These are phyloP conservation scores for Drosophila greeni DNA, from an alignment of 2,888 invertebrate species.

Conservation along the genomic window DNA sequence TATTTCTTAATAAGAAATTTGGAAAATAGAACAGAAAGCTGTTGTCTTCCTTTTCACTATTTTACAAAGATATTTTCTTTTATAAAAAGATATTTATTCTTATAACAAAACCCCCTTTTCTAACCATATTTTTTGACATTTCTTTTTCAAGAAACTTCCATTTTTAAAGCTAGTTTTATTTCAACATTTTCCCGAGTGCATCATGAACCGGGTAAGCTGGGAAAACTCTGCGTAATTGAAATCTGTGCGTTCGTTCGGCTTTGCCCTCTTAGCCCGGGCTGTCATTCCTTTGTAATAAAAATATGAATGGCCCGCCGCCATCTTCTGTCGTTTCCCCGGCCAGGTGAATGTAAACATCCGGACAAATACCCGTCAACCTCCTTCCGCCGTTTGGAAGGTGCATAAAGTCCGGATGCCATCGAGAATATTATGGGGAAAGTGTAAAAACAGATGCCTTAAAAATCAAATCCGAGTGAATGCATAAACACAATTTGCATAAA, in stretches of 20 bases:
- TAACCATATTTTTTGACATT: too few relatives aligned
- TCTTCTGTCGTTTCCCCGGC: not conserved
- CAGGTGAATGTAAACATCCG: constrained; percentile 34
- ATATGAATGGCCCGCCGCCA: constrained; percentile 46
- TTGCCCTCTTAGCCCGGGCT: constrained; percentile 19
- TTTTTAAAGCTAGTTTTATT: not conserved
- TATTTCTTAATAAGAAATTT: not conserved
- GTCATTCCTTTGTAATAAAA: constrained; percentile 53
- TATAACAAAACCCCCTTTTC: not conserved
- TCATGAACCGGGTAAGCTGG: not conserved
- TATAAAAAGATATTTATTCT: too few relatives aligned
- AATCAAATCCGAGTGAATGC: constrained; percentile 33
- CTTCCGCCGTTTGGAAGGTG: not conserved
- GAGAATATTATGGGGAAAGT: constrained; percentile 27
- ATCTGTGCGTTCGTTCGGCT: constrained; percentile 43
- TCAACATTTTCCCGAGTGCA: constrained; percentile 3
- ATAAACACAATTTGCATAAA: constrained; percentile 35
- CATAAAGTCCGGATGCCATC: constrained; percentile 21
- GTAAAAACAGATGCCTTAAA: constrained; percentile 41
- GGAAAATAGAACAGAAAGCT: too few relatives aligned
- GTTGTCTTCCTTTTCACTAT: too few relatives aligned
- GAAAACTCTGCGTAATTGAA: constrained; percentile 54
- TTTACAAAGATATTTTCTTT: not conserved
- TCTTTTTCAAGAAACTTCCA: too few relatives aligned
- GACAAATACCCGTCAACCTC: constrained; percentile 19